These are phyloP conservation scores for Luperina testacea DNA, from an alignment of 2,888 invertebrate species.

Conservation along the genomic window DNA sequence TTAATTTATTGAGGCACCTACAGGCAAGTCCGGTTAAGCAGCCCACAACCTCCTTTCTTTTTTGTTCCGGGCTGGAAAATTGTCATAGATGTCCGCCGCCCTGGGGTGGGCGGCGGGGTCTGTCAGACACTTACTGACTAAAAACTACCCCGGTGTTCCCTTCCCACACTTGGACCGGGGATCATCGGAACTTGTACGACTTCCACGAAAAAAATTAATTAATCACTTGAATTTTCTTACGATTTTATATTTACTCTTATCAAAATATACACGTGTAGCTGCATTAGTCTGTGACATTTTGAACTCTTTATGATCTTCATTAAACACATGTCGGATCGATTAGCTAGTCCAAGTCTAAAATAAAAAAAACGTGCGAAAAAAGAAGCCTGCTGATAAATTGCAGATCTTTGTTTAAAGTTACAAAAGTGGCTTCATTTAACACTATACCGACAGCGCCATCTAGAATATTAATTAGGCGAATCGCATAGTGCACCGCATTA, in stretches of 20 bases:
- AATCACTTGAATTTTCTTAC: background rate
- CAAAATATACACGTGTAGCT: background rate
- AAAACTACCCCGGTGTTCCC: no score
- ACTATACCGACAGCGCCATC: slow-evolving; percentile 5
- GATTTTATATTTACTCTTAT: background rate
- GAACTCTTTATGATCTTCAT: background rate
- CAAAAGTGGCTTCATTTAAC: background rate
- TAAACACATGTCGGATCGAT: background rate
- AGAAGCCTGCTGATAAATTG: background rate
- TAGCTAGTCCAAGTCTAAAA: background rate
- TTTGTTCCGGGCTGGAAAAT: no score
- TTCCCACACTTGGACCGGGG: no score
- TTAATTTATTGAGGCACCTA: background rate
- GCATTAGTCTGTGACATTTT: background rate
- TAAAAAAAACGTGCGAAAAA: no score
- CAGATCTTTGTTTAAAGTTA: background rate
- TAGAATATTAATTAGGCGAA: background rate
- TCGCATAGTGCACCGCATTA: no score
- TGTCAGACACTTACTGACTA: no score
- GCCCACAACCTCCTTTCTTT: background rate
- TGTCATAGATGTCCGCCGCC: no score
- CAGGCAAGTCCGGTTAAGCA: background rate
- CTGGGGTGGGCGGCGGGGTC: no score
- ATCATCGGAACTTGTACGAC: no score
- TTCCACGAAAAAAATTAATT: background rate